These are phyloP conservation scores for Cossypha polioptera DNA, from an alignment of 2,797 vertebrate species.

Conservation along the genomic window DNA sequence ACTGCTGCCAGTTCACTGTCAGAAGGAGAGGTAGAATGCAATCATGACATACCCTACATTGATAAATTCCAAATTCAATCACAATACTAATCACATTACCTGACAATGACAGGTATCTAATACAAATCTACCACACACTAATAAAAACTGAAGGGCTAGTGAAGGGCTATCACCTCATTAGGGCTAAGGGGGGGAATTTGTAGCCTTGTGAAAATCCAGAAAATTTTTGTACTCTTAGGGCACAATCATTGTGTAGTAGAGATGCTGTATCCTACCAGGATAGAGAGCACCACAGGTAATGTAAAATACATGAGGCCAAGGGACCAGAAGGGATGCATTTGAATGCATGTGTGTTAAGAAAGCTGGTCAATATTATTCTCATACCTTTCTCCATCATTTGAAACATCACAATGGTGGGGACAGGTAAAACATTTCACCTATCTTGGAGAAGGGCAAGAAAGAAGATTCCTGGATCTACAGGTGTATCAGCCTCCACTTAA, in stretches of 20 bases:
- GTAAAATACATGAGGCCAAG: not conserved
- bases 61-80: not conserved
- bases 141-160: not conserved
- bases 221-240: no score
- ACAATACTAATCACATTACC: not conserved
- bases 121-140: not conserved
- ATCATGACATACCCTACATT: not conserved
- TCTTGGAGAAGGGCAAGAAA: not conserved
- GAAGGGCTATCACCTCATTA: not conserved
- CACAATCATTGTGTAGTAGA: not conserved
- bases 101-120: not conserved
- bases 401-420: fast-evolving
- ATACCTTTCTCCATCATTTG: not conserved
- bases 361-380: not conserved
- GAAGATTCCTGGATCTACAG: not conserved
- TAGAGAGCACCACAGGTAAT: not conserved
- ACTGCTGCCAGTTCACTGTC: not conserved
- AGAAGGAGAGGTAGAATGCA: not conserved
- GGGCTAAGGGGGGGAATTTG: not conserved
- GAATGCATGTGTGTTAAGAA: not conserved
- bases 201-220: not conserved
- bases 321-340: not conserved
- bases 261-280: no score
- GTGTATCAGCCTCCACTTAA: not conserved
- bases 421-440: not conserved